Evolutionary conservation across 1,140 invertebrate species (phyloP).

Genomic region (Magallana angulata): DNA sequence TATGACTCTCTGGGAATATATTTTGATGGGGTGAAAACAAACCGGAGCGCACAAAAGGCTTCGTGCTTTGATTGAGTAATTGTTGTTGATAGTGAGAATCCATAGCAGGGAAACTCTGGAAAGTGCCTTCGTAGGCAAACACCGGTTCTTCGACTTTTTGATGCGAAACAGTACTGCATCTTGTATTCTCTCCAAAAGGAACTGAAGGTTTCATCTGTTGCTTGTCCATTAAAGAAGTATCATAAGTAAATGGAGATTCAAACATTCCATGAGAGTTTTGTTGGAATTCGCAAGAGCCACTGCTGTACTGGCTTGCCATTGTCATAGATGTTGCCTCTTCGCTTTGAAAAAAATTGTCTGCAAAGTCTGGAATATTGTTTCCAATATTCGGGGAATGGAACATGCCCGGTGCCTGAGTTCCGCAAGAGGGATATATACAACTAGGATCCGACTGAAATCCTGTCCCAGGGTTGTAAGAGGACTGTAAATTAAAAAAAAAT

Average conservation of each 20-base stretch:
- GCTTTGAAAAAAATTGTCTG: conserved; percentile 28
- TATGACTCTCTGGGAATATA: conserved; percentile 47
- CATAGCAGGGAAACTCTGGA: conserved; percentile 56
- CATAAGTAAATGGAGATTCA: conserved; percentile 36
- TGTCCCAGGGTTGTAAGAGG: conserved; percentile 38
- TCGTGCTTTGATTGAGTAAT: conserved; percentile 40
- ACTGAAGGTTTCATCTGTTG: conserved; percentile 62
- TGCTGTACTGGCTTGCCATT: conserved; percentile 32
- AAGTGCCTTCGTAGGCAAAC: conserved; percentile 61
- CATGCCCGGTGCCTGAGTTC: conserved; percentile 11
- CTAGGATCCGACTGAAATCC: conserved; percentile 43
- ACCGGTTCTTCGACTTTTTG: conserved; percentile 43
- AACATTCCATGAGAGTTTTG: conserved; percentile 39
- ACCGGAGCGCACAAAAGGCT: conserved; percentile 38
- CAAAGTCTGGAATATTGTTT: conserved; percentile 40
- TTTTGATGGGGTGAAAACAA: conserved; percentile 51
- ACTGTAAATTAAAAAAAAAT: conserved; percentile 12
- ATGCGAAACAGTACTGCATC: conserved; percentile 47
- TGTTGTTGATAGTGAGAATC: conserved; percentile 51
- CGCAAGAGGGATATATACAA: conserved; percentile 36
- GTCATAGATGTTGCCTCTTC: conserved; percentile 42
- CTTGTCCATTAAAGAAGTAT: conserved; percentile 65
- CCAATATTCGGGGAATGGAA: conserved; percentile 18
- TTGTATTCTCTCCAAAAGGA: conserved; percentile 54
- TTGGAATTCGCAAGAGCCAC: conserved; percentile 22